Evolutionary conservation across 2,888 invertebrate species (phyloP).

Genomic region (Hybos culiciformis): DNA sequence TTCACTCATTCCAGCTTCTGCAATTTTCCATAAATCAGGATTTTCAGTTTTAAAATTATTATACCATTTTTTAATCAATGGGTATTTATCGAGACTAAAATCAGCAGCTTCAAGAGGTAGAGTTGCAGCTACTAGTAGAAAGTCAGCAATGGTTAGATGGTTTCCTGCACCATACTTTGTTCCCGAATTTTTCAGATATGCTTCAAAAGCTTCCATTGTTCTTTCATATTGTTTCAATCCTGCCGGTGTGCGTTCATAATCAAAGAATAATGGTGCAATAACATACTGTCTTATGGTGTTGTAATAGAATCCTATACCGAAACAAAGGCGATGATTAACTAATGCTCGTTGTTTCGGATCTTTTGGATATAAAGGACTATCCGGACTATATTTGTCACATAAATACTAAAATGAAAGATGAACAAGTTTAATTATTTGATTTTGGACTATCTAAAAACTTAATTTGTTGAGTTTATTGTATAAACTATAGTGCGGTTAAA

Average conservation of each 20-base stretch:
- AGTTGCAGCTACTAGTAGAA: constrained; percentile 54
- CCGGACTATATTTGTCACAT: constrained; percentile 58
- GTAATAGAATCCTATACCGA: constrained; percentile 64
- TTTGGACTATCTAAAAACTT: too few relatives aligned
- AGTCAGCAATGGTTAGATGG: constrained; percentile 60
- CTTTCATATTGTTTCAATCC: constrained; percentile 55
- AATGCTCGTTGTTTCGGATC: constrained; percentile 55
- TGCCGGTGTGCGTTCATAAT: constrained; percentile 52
- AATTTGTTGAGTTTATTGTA: too few relatives aligned
- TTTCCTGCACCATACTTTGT: constrained; percentile 53
- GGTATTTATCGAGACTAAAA: constrained; percentile 49
- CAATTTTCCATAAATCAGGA: constrained; percentile 57
- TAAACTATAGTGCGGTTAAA: too few relatives aligned
- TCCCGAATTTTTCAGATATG: constrained; percentile 46
- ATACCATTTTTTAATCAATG: constrained; percentile 52
- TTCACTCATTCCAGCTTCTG: constrained; percentile 52
- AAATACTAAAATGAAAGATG: too few relatives aligned
- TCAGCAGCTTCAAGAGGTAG: constrained; percentile 58
- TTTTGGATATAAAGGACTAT: constrained; percentile 53
- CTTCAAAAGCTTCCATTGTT: constrained; percentile 50
- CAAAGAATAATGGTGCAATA: constrained; percentile 64
- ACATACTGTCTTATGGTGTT: constrained; percentile 41
- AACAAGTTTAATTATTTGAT: too few relatives aligned
- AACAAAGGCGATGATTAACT: constrained; percentile 66
- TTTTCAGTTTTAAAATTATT: constrained; percentile 50